Percentiles rank a stretch among this genome's conserved stretches.
phyloP scores from a whole-genome alignment of 2,888 invertebrate species.

The Junonia oenone region DNA sequence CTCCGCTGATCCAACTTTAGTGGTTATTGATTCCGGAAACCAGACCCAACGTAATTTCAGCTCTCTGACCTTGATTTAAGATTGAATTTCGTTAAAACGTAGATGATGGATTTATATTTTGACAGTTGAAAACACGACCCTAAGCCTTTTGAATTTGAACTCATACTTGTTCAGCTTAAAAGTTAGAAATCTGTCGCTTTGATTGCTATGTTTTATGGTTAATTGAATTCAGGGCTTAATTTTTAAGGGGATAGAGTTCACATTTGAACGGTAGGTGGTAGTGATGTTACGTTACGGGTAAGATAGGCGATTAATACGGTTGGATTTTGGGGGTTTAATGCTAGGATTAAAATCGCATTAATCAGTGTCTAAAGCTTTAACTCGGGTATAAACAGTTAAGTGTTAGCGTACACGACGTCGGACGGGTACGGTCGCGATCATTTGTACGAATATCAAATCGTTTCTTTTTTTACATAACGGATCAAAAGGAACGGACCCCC shows the following conservation, averaged over 20 bases:
- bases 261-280: constrained; percentile 36
- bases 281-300: constrained; percentile 62
- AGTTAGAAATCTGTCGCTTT: constrained; percentile 58
- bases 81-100: constrained; percentile 34
- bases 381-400: constrained; percentile 79
- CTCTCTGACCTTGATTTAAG: constrained; percentile 36
- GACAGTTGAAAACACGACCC: constrained; percentile 54
- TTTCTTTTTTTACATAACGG: no score
- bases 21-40: constrained; percentile 67
- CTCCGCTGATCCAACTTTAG: constrained; percentile 61
- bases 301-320: constrained; percentile 74
- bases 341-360: constrained; percentile 84
- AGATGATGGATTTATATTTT: constrained; percentile 34
- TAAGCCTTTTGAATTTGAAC: constrained; percentile 64
- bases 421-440: constrained; percentile 48
- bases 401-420: constrained; percentile 68
- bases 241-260: constrained; percentile 41
- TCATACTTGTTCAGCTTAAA: constrained; percentile 62
- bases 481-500: no score
- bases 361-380: constrained; percentile 82
- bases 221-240: constrained; percentile 40
- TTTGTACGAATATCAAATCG: neutral
- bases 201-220: constrained; percentile 21
- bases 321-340: constrained; percentile 82
- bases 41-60: constrained; percentile 38